Base-by-base conservation (phyloP, 2,113 vertebrate genomes). In the Lynx canadensis region DNA sequence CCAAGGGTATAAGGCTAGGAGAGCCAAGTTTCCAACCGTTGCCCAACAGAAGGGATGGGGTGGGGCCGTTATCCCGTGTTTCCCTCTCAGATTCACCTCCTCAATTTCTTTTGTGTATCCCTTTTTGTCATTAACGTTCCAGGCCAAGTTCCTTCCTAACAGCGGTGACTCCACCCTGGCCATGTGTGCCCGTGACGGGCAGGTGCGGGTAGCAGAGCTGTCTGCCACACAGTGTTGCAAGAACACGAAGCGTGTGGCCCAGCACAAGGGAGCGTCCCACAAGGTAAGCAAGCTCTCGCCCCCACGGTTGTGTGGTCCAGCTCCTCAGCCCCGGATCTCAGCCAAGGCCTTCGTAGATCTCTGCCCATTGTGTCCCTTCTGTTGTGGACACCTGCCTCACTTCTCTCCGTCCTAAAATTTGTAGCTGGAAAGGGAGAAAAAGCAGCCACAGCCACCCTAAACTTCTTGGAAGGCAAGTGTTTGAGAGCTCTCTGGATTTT, bases 91-190 rank as follows among this genome's bases (percentile, higher is more conserved):
- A 94, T 91, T 97, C 16, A 76, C 65, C 13, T 87, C 45, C 80
- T 92, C 5, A 65, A 29, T 96, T 86, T 95, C 41, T 85, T 91
- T 78, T 91, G 23, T 97, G 63, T 96, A 48, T 89, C 31, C 52
- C 33, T 88, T 13, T 68, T 74, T 66, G 60, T 52, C 63, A 23
- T 29, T 89, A 92, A 69, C 81, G 8, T 27, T 50, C 9, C 79
- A 99, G 99, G 99, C 99, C 29, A 99, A 99, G 98, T 99, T 99
- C 98, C 99, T 99, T 94, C 99, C 99, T 80, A 99, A 99, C 98
- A 99, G 99, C 0, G 99, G 99, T 0, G 99, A 99, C 98, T 99
- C 99, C 33, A 99, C 99, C 2, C 97, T 99, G 98, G 99, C 99
- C 82, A 99, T 99, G 99, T 99, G 99, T 23, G 99, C 99, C 41